Evolutionary conservation across 2,113 vertebrate species (phyloP).

Genomic region (Hirundichthys speculiger): DNA sequence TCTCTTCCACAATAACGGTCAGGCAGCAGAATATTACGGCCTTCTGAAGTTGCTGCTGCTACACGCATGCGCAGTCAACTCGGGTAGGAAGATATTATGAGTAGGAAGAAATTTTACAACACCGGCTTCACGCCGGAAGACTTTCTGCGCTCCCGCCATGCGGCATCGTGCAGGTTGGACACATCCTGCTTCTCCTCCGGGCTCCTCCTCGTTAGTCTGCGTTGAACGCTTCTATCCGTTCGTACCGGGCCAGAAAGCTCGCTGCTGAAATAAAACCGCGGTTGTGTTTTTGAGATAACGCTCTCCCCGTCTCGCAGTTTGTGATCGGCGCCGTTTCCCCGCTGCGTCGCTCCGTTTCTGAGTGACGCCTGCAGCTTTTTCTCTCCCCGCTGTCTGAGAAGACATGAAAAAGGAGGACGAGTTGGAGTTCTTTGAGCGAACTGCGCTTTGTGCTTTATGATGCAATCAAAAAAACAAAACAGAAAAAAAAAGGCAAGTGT

Average conservation of each 20-base stretch:
- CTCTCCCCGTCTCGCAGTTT: slow-evolving; percentile 40
- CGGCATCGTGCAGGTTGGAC: too few relatives aligned
- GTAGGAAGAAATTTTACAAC: too few relatives aligned
- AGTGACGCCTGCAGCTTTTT: slow-evolving; percentile 37
- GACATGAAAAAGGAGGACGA: slow-evolving; percentile 34
- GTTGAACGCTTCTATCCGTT: slow-evolving; percentile 45
- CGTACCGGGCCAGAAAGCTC: slow-evolving; percentile 18
- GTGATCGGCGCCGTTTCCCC: slow-evolving; percentile 49
- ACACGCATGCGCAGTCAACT: too few relatives aligned
- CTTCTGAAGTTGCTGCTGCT: too few relatives aligned
- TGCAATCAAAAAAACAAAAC: slow-evolving; percentile 24
- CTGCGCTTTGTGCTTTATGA: slow-evolving; percentile 30
- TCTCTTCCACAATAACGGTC: too few relatives aligned
- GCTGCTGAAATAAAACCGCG: slow-evolving; percentile 46
- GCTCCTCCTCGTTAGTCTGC: slow-evolving; percentile 12
- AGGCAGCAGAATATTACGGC: too few relatives aligned
- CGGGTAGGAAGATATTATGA: too few relatives aligned
- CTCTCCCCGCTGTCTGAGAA: slow-evolving; percentile 18
- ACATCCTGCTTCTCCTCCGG: slow-evolving; percentile 25
- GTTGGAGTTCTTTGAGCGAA: slow-evolving; percentile 35
- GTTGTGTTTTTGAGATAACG: slow-evolving; percentile 38
- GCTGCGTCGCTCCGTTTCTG: slow-evolving; percentile 26
- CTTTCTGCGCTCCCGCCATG: too few relatives aligned
- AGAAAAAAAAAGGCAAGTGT: neutral
- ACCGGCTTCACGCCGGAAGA: too few relatives aligned